phyloP scores from a whole-genome alignment of 2,888 invertebrate genomes.

The Brachycybe producta region DNA sequence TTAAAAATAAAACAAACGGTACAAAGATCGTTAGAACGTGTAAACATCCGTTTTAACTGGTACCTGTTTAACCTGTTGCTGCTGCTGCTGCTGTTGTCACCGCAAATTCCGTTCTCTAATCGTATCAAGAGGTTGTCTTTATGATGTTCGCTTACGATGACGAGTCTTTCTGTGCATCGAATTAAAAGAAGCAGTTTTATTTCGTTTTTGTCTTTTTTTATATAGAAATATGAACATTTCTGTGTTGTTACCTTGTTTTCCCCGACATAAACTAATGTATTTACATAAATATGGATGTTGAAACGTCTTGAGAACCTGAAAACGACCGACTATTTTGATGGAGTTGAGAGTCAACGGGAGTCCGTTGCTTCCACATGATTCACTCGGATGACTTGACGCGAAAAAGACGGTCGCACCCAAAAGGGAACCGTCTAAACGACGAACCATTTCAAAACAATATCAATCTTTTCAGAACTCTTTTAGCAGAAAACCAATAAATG shows the following conservation, averaged over 20 bases:
- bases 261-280: conserved; percentile 80
- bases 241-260: conserved; percentile 66
- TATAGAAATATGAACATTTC: neutral
- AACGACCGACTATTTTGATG: conserved; percentile 78
- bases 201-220: no score
- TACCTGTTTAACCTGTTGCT: no score
- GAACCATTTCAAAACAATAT: no score
- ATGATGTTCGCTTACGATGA: conserved; percentile 36
- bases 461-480: no score
- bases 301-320: conserved; percentile 66
- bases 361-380: conserved; percentile 89
- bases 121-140: no score
- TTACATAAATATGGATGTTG: conserved; percentile 69
- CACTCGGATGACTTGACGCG: conserved; percentile 75
- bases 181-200: conserved; percentile 2
- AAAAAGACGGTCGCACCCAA: conserved; percentile 86
- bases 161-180: conserved; percentile 33
- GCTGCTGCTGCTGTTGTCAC: no score
- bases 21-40: conserved; percentile 18
- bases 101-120: no score
- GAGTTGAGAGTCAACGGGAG: conserved; percentile 92
- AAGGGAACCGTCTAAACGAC: no score
- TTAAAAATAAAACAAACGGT: conserved; percentile 24
- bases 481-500: no score
- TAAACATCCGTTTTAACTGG: no score